Percentiles rank a stretch among this genome's conserved stretches.
Evolutionary conservation across 2,888 invertebrate genomes (phyloP).

Genomic region (Heterodera filipjevi): DNA sequence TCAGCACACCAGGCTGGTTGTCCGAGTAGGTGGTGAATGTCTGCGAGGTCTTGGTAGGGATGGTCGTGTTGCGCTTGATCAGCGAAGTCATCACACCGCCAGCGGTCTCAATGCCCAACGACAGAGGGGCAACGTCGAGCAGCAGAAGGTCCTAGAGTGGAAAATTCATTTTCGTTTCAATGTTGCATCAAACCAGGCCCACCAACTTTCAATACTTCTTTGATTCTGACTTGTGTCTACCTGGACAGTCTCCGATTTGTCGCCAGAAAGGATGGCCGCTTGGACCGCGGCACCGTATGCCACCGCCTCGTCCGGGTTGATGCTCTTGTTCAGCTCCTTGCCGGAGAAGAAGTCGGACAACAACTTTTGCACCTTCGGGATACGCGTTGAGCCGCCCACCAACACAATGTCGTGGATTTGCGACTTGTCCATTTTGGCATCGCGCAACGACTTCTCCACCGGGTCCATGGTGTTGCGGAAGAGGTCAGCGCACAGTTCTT

Average conservation of each 20-base stretch:
- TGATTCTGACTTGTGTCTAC: too few relatives aligned
- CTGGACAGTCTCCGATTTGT: slow-evolving; percentile 73
- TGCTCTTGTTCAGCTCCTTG: slow-evolving; percentile 89
- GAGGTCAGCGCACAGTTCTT: too few relatives aligned
- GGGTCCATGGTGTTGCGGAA: too few relatives aligned
- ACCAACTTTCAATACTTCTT: too few relatives aligned
- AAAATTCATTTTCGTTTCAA: background rate
- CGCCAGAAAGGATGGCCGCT: slow-evolving; percentile 75
- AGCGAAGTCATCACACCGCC: slow-evolving; percentile 98
- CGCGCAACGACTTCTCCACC: too few relatives aligned
- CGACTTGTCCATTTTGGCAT: too few relatives aligned
- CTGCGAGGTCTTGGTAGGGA: slow-evolving; percentile 63
- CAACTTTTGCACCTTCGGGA: too few relatives aligned
- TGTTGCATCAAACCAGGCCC: background rate
- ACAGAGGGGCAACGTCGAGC: slow-evolving; percentile 80
- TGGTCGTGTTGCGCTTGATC: too few relatives aligned
- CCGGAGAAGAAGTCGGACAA: too few relatives aligned
- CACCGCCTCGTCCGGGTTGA: slow-evolving; percentile 96
- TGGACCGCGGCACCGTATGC: slow-evolving; percentile 81
- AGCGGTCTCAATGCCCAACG: slow-evolving; percentile 86
- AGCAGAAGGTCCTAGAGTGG: slow-evolving; percentile 78
- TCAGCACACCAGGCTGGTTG: slow-evolving; percentile 89
- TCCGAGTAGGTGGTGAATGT: slow-evolving; percentile 79
- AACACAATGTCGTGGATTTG: too few relatives aligned
- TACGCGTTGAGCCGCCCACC: too few relatives aligned